Base-by-base conservation (phyloP, 2,113 vertebrate genomes). In the Pyxicephalus adspersus region DNA sequence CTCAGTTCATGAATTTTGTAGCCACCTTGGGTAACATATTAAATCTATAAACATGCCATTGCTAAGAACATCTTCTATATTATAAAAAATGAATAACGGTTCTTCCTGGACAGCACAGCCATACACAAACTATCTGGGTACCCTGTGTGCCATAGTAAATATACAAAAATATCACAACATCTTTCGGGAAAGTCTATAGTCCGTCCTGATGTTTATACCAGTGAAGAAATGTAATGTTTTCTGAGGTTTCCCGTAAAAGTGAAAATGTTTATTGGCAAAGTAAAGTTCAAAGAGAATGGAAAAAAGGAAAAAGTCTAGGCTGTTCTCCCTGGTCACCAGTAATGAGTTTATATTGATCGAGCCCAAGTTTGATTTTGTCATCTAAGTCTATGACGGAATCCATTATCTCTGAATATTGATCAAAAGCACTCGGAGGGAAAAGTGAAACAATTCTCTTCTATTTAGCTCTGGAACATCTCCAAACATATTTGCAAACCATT, bases 291-390 rank as follows among this genome's bases (percentile, higher is more conserved):
- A 75, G 71, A 82, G 57, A 65, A 54, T 51, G 20, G 17, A 22
- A 11, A 61, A 73, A 74, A 25, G n/a, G 20, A 72, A 72, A 57
- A n/a, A 72, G 2, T 16, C 38, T 52, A 50, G 51, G 20, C 22
- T 82, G 51, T 82, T 82, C 80, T 81, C 80, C 71, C 70, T 64
- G 60, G 80, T 58, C 71, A 82, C 80, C 70, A 75, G 71, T 82
- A 82, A 82, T 82, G 71, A 82, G 80, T 75, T 82, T 82, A 55
- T 82, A 82, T 82, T 82, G 80, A 82, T 82, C 71, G 61, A 75
- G 60, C 22, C n/a, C 6, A 75, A 66, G 70, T 75, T 82, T 82
- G 71, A 82, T 82, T 82, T 75, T 82, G 70, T 82, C 80, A 82
- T 75, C 80, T 82, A 82, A 75, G 80, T 82, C 80, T 81, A 82